A percentile compares a stretch with the other conserved stretches of the same genome.
phyloP scores from a whole-genome alignment of 2,797 vertebrate species.

The Varecia variegata region DNA sequence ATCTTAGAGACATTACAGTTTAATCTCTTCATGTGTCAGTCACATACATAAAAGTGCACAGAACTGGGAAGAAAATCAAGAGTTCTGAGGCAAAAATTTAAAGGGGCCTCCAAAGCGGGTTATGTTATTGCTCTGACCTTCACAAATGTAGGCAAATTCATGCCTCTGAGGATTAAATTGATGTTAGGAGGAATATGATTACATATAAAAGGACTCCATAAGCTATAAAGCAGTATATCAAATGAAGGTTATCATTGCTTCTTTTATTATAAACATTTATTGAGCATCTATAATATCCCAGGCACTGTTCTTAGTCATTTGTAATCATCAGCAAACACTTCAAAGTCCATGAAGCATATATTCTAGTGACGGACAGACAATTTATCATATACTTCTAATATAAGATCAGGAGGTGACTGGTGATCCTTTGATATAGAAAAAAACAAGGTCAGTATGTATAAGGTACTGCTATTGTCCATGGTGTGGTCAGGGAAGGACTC shows the following conservation, averaged over 20 bases:
- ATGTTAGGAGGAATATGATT: not conserved
- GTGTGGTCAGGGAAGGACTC: not conserved
- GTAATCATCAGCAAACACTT: not conserved
- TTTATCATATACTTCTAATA: not conserved
- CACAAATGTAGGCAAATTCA: not conserved
- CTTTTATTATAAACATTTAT: not conserved
- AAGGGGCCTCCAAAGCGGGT: not conserved
- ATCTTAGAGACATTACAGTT: not conserved
- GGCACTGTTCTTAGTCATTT: not conserved
- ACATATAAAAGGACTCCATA: not conserved
- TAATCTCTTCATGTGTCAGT: not conserved
- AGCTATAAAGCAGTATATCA: not conserved
- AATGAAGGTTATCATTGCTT: not conserved
- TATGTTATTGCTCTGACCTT: not conserved
- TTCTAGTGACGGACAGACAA: not conserved
- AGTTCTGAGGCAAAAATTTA: not conserved
- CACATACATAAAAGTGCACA: not conserved
- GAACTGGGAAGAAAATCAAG: not conserved
- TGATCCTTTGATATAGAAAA: slow-evolving; percentile 4
- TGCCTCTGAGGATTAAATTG: not conserved
- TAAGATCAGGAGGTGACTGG: not conserved
- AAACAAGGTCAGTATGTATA: not conserved
- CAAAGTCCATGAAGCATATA: not conserved
- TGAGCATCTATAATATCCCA: not conserved
- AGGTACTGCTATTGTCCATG: not conserved